These are phyloP conservation scores for Drosophila nigromelanica DNA, from an alignment of 1,140 invertebrate genomes.

Conservation along the genomic window DNA sequence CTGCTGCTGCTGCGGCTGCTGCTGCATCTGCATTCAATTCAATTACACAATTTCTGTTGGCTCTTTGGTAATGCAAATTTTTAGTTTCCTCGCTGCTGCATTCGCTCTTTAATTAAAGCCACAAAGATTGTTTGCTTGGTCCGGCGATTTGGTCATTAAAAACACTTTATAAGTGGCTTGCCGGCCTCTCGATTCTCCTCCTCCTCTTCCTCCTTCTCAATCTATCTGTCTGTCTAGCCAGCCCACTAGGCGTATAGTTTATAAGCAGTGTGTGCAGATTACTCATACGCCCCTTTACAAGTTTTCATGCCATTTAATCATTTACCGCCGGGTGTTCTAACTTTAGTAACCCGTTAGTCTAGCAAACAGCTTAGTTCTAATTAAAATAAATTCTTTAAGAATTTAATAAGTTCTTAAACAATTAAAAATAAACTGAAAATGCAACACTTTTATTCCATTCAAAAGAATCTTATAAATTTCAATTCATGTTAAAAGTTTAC, in stretches of 20 bases:
- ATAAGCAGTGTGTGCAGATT: constrained; percentile 60
- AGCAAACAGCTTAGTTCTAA: not conserved
- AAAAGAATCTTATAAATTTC: too few species aligned
- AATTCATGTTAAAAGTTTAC: too few species aligned
- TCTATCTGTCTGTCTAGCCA: constrained; percentile 19
- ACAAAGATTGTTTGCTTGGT: constrained; percentile 40
- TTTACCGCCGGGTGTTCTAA: not conserved
- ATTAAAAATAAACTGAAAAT: too few species aligned
- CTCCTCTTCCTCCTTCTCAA: not conserved
- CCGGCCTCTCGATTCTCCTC: not conserved
- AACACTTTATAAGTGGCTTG: constrained; percentile 43
- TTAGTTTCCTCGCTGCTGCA: constrained; percentile 34
- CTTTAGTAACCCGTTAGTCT: not conserved
- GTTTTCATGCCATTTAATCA: not conserved
- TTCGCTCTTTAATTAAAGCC: constrained; percentile 70
- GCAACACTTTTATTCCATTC: too few species aligned
- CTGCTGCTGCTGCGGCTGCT: constrained; percentile 4
- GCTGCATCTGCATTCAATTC: constrained; percentile 52
- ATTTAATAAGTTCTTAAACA: not conserved
- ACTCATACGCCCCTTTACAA: constrained; percentile 70
- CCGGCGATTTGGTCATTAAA: constrained; percentile 53
- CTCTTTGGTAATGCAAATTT: constrained; percentile 51
- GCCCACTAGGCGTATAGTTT: constrained; percentile 47
- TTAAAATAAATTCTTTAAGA: not conserved
- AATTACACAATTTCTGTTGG: constrained; percentile 49